Conservation (phyloP, 2,113 vertebrate genomes). For the Hemiprocne comata region DNA sequence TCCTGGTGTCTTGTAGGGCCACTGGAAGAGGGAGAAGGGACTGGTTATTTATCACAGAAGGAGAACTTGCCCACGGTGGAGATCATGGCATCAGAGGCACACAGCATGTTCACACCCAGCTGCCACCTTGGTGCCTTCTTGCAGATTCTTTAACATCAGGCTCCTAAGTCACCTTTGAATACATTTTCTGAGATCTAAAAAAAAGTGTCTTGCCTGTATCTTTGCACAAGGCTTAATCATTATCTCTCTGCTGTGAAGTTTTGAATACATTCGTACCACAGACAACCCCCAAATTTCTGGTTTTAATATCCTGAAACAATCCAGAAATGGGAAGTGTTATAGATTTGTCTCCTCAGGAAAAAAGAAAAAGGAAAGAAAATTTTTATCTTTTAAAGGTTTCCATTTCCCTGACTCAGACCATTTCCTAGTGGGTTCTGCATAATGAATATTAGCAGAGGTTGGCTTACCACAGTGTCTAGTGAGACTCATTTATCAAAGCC, state of each 20-base stretch:
- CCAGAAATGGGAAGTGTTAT: background rate
- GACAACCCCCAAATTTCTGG: background rate
- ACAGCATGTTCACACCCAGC: accelerated
- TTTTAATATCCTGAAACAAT: background rate
- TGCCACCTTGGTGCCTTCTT: background rate
- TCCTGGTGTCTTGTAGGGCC: background rate
- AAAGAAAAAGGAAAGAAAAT: background rate
- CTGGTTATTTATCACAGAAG: accelerated
- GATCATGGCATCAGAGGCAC: accelerated
- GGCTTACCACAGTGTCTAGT: slow-evolving; percentile 61
- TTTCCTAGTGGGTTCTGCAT: slow-evolving; percentile 66
- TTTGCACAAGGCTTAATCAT: background rate
- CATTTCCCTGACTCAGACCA: slow-evolving; percentile 50
- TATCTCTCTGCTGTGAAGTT: accelerated
- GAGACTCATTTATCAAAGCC: slow-evolving; percentile 66
- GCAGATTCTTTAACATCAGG: background rate
- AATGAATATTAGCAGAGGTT: slow-evolving; percentile 68
- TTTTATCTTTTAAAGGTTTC: slow-evolving; percentile 46
- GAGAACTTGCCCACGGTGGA: accelerated
- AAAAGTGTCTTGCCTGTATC: accelerated
- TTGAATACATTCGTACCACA: background rate
- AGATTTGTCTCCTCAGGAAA: background rate
- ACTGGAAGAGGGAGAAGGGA: background rate
- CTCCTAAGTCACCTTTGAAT: background rate
- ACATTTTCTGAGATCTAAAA: accelerated